Base-by-base conservation (phyloP, 2,113 vertebrate species). In the Cyanoramphus novaezelandiae region DNA sequence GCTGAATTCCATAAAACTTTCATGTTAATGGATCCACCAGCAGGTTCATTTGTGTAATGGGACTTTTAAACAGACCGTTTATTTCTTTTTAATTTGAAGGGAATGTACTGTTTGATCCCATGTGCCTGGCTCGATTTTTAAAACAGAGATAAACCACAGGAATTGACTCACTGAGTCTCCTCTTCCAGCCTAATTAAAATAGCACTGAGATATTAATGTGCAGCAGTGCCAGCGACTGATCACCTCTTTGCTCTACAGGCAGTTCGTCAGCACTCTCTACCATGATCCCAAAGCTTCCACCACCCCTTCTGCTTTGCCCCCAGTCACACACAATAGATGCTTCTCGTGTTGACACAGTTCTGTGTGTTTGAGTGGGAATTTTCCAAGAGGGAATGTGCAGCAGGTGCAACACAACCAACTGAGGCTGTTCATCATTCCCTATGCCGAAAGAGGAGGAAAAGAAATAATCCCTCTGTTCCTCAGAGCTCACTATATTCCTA, bases 81-180 rank as follows among this genome's bases (percentile, higher is more conserved):
- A 97, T 96, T 96, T 96, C 94, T 86, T 96, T 96, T 97, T 97
- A 97, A 97, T 97, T 96, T 94, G 93, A 96, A 92, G 62, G 90
- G 79, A 96, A 96, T 69, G 88, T 91, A 91, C 91, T 93, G 31
- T 83, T 88, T 93, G 90, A 96, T 97, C 96, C 95, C 95, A 85
- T 35, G 91, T 81, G 95, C 82, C 81, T 17, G 14, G 94, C 75
- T 90, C 28, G 93, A 71, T 87, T 93, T 94, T 92, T 94, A 96
- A 96, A 97, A 82, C 65, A 62, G 87, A 95, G 79, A 89, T 88
- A 96, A 94, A 90, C 52, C 55, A 79, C 3, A 49, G 71, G 80
- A 82, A 91, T 19, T 84, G 65, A 75, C 65, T 91, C 74, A 69
- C 92, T 75, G 28, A 64, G 53, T 63, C 82, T 92, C 82, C 72